Percentiles rank a stretch among this genome's conserved stretches.
Conservation (phyloP, 2,797 vertebrate species). For the Diplodus sargus region DNA sequence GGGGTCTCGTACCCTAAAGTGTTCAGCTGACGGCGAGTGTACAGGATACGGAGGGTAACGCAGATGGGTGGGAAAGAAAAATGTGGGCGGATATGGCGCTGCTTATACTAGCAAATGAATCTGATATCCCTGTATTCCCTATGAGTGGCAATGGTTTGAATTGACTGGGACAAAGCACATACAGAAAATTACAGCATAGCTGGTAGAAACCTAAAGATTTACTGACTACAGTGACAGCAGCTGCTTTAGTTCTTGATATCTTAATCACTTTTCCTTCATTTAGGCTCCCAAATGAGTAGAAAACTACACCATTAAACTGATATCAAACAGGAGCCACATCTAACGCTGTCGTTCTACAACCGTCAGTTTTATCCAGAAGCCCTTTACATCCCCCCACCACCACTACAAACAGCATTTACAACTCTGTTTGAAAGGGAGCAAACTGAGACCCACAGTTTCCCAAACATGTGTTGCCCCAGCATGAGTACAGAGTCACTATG, state of each 20-base stretch:
- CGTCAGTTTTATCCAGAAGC: constrained; percentile 59
- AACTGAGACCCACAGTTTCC: constrained; percentile 70
- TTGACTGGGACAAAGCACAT: background rate
- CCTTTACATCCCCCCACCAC: constrained; percentile 53
- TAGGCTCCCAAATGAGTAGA: constrained; percentile 48
- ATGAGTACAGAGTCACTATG: constrained; percentile 50
- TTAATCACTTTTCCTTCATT: constrained; percentile 48
- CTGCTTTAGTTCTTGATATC: constrained; percentile 47
- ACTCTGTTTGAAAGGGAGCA: constrained; percentile 71
- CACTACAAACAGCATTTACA: constrained; percentile 77
- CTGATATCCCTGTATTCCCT: constrained; percentile 30
- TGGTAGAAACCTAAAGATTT: background rate
- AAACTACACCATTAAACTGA: constrained; percentile 71
- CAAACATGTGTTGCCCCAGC: constrained; percentile 72
- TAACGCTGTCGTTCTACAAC: constrained; percentile 59
- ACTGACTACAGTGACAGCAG: constrained; percentile 30
- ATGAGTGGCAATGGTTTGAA: constrained; percentile 17
- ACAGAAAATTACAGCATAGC: constrained; percentile 24
- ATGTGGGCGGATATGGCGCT: constrained; percentile 16
- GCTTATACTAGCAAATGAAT: constrained; percentile 45
- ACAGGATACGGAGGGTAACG: constrained; percentile 33
- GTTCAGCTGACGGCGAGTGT: constrained; percentile 23
- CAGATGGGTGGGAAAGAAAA: constrained; percentile 29
- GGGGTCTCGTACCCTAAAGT: constrained; percentile 42
- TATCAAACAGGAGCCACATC: constrained; percentile 80